Evolutionary conservation across 2,888 invertebrate genomes (phyloP), one percentile per base, ranked within the genome.

Genomic region (Choreutis nemorana): DNA sequence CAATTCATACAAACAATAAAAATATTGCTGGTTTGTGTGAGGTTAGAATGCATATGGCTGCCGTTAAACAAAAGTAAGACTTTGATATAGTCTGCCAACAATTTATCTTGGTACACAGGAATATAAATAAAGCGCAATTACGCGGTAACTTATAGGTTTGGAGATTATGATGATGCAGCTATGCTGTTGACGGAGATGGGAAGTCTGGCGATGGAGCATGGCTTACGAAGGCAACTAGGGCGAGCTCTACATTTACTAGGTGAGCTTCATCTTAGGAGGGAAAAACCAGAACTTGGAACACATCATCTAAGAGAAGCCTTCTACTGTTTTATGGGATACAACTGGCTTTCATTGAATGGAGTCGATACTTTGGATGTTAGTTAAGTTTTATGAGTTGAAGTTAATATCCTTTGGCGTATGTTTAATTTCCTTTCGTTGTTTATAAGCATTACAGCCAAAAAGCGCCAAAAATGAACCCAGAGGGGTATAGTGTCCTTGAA

Each of bases 11-110:
- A 7, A 46, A 51, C 2, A 53, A 50, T 24, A 51, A 62, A 1
- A 62, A 77, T 30, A 43, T 67, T 1, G 57, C 63, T 32, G 82
- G 81, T 1, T 49, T 81, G 5, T 83, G 83, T 34, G 75, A 81
- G 39, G 67, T 75, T 0, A 65, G 60, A 44, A 81, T 82, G 64
- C 79, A 81, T 34, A 44, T 82, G 23, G 78, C 82, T 2, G 68
- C 81, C 30, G 83, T 83, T 0, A 71, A 79, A 60, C 67, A 83
- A 44, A 75, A 61, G 82, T 82, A 43, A 11, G 28, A 21, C 15
- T 5, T 21, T 14, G 11, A 14, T 7, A 8, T n/a, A n/a, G n/a
- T n/a, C n/a, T n/a, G n/a, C n/a, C n/a, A n/a, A n/a, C 14, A 9
- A 6, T n/a, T 15, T 26, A 2, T 26, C 15, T 14, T 10, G 23